Percentiles rank a stretch among this genome's conserved stretches.
Evolutionary conservation across 1,140 invertebrate genomes (phyloP).

Genomic region (Hyles euphorbiae): DNA sequence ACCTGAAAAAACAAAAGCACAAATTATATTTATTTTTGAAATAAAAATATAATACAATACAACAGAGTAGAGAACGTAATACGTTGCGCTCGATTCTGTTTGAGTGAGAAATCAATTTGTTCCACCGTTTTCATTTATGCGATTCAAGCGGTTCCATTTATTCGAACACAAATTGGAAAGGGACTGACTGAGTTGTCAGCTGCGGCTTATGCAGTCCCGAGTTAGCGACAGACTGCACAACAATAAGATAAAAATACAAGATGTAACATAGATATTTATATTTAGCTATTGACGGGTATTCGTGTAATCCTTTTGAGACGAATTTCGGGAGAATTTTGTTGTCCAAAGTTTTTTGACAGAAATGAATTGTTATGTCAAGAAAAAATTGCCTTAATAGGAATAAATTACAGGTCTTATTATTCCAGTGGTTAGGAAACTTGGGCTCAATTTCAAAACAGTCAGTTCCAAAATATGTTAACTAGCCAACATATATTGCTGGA

Average conservation of each 20-base stretch:
- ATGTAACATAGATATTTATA: background rate
- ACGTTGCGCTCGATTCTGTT: constrained; percentile 45
- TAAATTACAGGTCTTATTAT: too few relatives aligned
- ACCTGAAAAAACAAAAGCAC: too few relatives aligned
- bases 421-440: too few relatives aligned
- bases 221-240: constrained; percentile 24
- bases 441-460: too few relatives aligned
- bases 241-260: constrained; percentile 1
- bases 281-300: background rate
- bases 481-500: too few relatives aligned
- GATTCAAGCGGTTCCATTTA: constrained; percentile 58
- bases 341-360: too few relatives aligned
- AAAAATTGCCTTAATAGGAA: too few relatives aligned
- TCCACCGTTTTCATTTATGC: constrained; percentile 65
- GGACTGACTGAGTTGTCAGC: constrained; percentile 54
- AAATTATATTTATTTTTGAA: constrained; percentile 15
- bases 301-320: too few relatives aligned
- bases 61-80: constrained; percentile 18
- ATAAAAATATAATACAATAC: constrained; percentile 19
- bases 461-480: too few relatives aligned
- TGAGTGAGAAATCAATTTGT: constrained; percentile 69
- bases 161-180: constrained; percentile 63
- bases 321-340: too few relatives aligned
- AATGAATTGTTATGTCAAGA: too few relatives aligned
- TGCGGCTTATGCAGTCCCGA: constrained; percentile 47